Evolutionary conservation across 2,113 vertebrate genomes (phyloP).

Genomic region (Stictonetta naevosa): DNA sequence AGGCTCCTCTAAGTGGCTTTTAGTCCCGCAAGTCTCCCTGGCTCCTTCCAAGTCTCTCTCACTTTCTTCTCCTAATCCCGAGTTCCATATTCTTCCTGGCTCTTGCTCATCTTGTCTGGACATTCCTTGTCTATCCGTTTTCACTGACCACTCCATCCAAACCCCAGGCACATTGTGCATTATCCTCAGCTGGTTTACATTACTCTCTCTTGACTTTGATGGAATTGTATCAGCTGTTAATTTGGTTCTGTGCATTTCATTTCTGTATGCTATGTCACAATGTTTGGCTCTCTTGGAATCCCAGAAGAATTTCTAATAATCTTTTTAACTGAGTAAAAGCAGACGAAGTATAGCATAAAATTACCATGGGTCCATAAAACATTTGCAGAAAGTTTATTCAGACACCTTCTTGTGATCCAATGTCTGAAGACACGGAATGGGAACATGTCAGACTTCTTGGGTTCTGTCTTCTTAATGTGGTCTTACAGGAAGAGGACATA

Average conservation of each 20-base stretch:
- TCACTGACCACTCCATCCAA: background rate
- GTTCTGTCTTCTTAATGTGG: background rate
- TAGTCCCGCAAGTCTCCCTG: background rate
- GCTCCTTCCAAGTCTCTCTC: constrained; percentile 1
- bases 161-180: background rate
- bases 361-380: constrained; percentile 16
- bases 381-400: background rate
- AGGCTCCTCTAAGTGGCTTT: constrained; percentile 25
- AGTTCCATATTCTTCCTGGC: background rate
- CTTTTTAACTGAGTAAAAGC: background rate
- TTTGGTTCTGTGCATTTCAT: constrained; percentile 18
- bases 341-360: constrained; percentile 15
- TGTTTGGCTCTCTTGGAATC: constrained; percentile 16
- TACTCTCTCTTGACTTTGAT: background rate
- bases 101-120: background rate
- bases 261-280: background rate
- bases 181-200: constrained; percentile 29
- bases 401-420: background rate
- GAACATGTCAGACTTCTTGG: constrained; percentile 10
- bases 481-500: background rate
- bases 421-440: background rate
- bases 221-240: constrained; percentile 14
- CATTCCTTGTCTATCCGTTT: background rate
- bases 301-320: constrained; percentile 18
- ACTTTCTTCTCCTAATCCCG: background rate